Evolutionary conservation across 2,888 invertebrate genomes (phyloP), one percentile per base, ranked within the genome.

Genomic region (Bibio marci): DNA sequence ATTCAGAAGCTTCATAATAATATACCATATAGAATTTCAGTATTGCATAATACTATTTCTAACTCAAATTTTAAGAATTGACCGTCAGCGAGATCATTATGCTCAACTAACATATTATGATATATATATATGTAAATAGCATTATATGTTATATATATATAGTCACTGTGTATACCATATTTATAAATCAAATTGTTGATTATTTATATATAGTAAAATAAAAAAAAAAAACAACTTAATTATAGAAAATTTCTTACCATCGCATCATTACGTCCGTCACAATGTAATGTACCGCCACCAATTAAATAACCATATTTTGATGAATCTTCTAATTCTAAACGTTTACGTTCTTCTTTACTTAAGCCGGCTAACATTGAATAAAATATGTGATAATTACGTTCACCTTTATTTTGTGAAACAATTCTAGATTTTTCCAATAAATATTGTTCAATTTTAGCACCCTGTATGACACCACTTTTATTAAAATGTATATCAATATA

Each of bases 381-480:
- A 64, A 95, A 95, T 45, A 94, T 83, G 57, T 94, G 94, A 59
- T 94, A 95, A 59, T 95, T 97, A 47, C 92, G 70, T 59, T 94
- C 94, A 37, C 85, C 88, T 39, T 70, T 69, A 48, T 79, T 87
- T 62, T 88, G 87, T n/a, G 73, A 77, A 1, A 92, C 90, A 41
- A 94, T 82, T 30, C 94, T 69, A 1, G 91, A 90, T 59, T 94
- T 94, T 58, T 95, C 95, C 48, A 95, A 62, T 33, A 97, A 66
- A 63, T 95, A 97, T 56, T 94, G 92, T 47, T 94, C 90, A 42
- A 95, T 92, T 52, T 77, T 78, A 0, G 94, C 94, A 1, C 92
- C 92, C 63, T 90, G 86, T 46, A 97, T 94, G 1, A 73, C 70
- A 7, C 92, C 92, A 44, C 72, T 68, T 44, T 70, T 69, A 53